These are phyloP conservation scores for Hydriomena furcata DNA, from an alignment of 2,888 invertebrate species.

Conservation along the genomic window DNA sequence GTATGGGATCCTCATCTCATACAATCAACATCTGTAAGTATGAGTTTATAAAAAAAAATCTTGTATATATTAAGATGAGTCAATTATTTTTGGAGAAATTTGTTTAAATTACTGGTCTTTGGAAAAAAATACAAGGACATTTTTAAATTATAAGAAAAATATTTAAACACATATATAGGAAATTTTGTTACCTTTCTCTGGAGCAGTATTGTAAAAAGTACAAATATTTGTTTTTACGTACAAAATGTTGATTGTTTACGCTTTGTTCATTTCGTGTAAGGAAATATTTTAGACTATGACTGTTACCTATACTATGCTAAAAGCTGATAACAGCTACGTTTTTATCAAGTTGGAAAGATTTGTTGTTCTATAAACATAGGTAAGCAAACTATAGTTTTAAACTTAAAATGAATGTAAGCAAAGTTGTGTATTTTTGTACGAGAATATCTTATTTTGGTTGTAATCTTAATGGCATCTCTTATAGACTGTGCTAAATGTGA, in stretches of 20 bases:
- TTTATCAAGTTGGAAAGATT: too few relatives aligned
- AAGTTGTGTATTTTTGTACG: conserved; percentile 48
- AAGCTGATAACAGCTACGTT: too few relatives aligned
- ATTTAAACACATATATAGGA: too few relatives aligned
- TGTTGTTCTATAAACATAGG: conserved; percentile 7
- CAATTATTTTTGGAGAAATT: conserved; percentile 2
- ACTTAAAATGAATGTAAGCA: conserved; percentile 27
- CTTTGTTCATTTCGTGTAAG: conserved; percentile 6
- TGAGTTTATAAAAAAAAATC: too few relatives aligned
- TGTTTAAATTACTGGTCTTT: background rate
- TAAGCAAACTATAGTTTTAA: conserved; percentile 14
- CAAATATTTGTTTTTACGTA: conserved; percentile 39
- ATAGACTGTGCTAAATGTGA: conserved; percentile 70
- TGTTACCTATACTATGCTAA: background rate
- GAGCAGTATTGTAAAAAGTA: conserved; percentile 46
- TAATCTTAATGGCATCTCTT: conserved; percentile 58
- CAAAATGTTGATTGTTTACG: conserved; percentile 39
- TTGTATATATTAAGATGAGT: too few relatives aligned
- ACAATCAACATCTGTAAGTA: too few relatives aligned
- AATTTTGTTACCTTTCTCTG: conserved; percentile 20
- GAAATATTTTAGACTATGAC: background rate
- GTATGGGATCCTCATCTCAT: too few relatives aligned
- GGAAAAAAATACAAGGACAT: too few relatives aligned
- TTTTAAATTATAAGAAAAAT: too few relatives aligned
- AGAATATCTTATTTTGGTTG: conserved; percentile 49